phyloP scores from a whole-genome alignment of 37 sponge, comb jelly and placozoan genomes.

The Amphimedon queenslandica region DNA sequence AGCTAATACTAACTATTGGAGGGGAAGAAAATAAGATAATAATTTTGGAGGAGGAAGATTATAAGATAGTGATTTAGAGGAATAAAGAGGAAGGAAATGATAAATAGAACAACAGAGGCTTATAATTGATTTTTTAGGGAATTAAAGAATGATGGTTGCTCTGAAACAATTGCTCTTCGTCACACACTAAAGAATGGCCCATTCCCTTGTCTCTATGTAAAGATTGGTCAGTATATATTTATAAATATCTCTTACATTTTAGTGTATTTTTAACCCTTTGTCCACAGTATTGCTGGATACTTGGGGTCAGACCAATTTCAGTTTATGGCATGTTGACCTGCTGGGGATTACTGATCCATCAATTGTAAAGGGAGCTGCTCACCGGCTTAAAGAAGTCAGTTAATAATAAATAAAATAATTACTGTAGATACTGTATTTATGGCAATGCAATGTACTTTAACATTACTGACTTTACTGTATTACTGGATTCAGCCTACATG shows the following conservation, averaged over 20 bases:
- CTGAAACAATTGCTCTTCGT: constrained; percentile 57
- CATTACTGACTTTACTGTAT: too few relatives aligned
- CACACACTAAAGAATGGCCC: constrained; percentile 13
- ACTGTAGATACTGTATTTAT: too few relatives aligned
- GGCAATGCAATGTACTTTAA: too few relatives aligned
- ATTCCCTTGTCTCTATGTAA: constrained; percentile 64
- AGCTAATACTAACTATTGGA: too few relatives aligned
- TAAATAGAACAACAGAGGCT: not conserved
- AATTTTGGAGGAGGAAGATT: too few relatives aligned
- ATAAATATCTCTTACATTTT: too few relatives aligned
- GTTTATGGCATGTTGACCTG: constrained; percentile 83
- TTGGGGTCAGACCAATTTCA: constrained; percentile 69
- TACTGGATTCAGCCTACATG: too few relatives aligned
- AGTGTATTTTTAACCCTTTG: too few relatives aligned
- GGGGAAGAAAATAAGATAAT: too few relatives aligned
- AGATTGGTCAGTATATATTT: constrained; percentile 40
- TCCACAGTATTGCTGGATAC: constrained; percentile 73
- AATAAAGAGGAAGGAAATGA: not conserved
- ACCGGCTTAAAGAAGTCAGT: constrained; percentile 39
- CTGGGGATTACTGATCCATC: constrained; percentile 34
- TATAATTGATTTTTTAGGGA: constrained; percentile 25
- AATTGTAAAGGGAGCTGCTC: constrained; percentile 31
- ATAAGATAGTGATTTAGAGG: too few relatives aligned
- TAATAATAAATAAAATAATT: too few relatives aligned
- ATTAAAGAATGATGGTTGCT: constrained; percentile 39